Evolutionary conservation across 1,140 invertebrate genomes (phyloP).

Genomic region (Galleria mellonella): DNA sequence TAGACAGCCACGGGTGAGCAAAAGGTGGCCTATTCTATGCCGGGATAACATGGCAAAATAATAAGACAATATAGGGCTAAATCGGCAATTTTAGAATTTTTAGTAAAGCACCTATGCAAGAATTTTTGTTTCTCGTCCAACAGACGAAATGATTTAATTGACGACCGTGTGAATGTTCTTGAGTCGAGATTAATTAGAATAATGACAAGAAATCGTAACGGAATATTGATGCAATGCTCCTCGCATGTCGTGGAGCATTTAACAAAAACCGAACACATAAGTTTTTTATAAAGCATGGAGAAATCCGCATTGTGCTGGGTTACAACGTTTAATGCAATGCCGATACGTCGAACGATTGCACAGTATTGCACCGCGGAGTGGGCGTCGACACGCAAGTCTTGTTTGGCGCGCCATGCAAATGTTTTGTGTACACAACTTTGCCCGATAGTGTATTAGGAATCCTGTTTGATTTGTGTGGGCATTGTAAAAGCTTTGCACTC

Average conservation of each 20-base stretch:
- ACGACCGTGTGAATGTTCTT: no score
- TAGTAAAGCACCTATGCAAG: no score
- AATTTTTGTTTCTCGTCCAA: no score
- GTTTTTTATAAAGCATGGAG: conserved; percentile 32
- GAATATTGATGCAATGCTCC: conserved; percentile 27
- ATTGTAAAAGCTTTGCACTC: conserved; percentile 31
- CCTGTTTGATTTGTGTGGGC: conserved; percentile 63
- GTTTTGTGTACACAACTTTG: conserved; percentile 42
- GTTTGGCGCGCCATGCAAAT: conserved; percentile 54
- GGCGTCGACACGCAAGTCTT: conserved; percentile 57
- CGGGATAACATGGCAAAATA: no score
- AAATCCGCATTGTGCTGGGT: conserved; percentile 49
- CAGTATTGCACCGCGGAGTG: conserved; percentile 52
- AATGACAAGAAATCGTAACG: no score
- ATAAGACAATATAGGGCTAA: no score
- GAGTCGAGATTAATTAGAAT: no score
- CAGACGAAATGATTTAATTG: no score
- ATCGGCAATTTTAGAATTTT: no score
- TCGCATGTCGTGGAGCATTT: conserved; percentile 36
- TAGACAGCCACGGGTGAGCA: no score
- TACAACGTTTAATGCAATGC: conserved; percentile 55
- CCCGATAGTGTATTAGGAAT: conserved; percentile 50
- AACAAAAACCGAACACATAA: conserved; percentile 27
- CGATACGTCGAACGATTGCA: conserved; percentile 57
- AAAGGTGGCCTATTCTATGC: no score